Percentiles rank a stretch among this genome's conserved stretches.
Evolutionary conservation across 2,797 vertebrate genomes (phyloP).

Genomic region (Mormyrops attenuatus): DNA sequence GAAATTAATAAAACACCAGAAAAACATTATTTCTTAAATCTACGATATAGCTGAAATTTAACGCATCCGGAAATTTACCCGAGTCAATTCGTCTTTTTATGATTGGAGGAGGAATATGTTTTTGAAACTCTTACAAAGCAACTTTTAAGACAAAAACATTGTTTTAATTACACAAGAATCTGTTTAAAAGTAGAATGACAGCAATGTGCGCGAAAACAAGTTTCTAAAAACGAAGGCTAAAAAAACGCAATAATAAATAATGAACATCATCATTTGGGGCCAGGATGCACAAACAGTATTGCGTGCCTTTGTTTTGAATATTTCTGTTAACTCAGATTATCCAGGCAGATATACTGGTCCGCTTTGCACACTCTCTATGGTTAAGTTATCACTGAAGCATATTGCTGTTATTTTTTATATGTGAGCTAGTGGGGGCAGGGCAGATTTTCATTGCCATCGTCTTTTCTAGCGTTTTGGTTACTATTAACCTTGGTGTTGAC

Average conservation of each 20-base stretch:
- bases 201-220: background rate
- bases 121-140: background rate
- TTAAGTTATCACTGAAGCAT: slow-evolving; percentile 15
- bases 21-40: background rate
- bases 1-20: slow-evolving; percentile 8
- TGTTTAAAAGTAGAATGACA: background rate
- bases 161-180: background rate
- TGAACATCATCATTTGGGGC: background rate
- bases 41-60: background rate
- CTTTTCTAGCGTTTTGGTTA: slow-evolving; percentile 19
- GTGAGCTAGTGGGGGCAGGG: slow-evolving; percentile 25
- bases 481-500: background rate
- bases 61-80: background rate
- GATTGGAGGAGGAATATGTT: background rate
- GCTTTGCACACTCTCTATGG: background rate
- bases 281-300: background rate
- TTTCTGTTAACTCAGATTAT: background rate
- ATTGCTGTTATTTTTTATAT: background rate
- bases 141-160: background rate
- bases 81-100: background rate
- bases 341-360: background rate
- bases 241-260: background rate
- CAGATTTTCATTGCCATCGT: slow-evolving; percentile 18
- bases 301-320: background rate
- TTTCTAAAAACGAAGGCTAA: background rate